Evolutionary conservation across 2,888 invertebrate genomes (phyloP).

Genomic region (Cheilosia grossa): DNA sequence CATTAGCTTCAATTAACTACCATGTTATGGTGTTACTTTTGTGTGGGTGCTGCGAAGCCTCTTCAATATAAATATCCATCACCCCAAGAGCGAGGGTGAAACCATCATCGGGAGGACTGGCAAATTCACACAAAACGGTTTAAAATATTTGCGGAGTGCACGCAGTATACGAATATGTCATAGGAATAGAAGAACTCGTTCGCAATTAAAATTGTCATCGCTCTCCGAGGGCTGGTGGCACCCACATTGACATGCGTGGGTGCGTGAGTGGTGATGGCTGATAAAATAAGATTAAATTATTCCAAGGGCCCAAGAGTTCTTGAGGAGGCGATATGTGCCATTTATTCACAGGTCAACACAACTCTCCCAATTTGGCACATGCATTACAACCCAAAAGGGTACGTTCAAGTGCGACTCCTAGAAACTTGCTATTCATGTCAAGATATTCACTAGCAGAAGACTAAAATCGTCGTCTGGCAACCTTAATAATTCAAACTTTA

Average conservation of each 20-base stretch:
- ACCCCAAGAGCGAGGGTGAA: neutral
- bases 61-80: slow-evolving; percentile 61
- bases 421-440: slow-evolving; percentile 25
- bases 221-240: neutral
- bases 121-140: neutral
- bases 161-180: slow-evolving; percentile 11
- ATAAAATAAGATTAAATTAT: slow-evolving; percentile 16
- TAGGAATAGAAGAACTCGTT: neutral
- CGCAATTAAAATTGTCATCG: slow-evolving; percentile 13
- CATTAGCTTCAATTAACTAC: slow-evolving; percentile 74
- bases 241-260: neutral
- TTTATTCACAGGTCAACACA: no score
- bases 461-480: slow-evolving; percentile 15
- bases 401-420: slow-evolving; percentile 4
- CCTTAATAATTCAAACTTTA: slow-evolving; percentile 42
- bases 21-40: slow-evolving; percentile 68
- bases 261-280: slow-evolving; percentile 3
- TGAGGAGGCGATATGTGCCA: neutral
- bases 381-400: no score
- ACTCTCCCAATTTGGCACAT: neutral
- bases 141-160: slow-evolving; percentile 30
- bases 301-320: neutral
- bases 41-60: slow-evolving; percentile 58
- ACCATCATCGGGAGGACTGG: neutral
- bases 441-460: slow-evolving; percentile 8